phyloP scores from a whole-genome alignment of 2,888 invertebrate species.

The Melanotus villosus region DNA sequence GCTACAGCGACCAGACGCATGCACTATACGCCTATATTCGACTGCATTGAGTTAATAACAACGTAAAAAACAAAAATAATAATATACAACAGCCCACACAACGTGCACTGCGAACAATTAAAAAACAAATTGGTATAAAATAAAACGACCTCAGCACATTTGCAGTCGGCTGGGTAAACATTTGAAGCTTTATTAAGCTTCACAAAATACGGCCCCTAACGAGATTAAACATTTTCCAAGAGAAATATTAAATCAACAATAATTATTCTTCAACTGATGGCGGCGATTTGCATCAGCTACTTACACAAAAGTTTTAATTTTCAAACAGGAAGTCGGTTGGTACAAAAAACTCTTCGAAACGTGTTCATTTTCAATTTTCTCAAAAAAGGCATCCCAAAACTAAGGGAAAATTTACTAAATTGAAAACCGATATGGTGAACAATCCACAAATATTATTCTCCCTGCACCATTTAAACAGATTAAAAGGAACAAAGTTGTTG shows the following conservation, averaged over 20 bases:
- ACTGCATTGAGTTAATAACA: slow-evolving; percentile 47
- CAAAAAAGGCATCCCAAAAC: too few relatives aligned
- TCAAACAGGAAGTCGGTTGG: slow-evolving; percentile 1
- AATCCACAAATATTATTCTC: too few relatives aligned
- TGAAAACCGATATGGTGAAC: too few relatives aligned
- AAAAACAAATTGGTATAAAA: slow-evolving; percentile 39
- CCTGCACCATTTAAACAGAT: too few relatives aligned
- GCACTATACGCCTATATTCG: slow-evolving; percentile 48
- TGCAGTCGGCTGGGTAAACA: slow-evolving; percentile 32
- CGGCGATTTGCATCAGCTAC: neutral
- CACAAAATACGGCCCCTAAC: slow-evolving; percentile 8
- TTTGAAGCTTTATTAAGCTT: neutral
- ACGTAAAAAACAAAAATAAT: slow-evolving; percentile 44
- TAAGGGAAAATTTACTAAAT: too few relatives aligned
- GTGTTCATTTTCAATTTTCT: too few relatives aligned
- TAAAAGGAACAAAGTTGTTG: too few relatives aligned
- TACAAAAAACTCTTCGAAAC: neutral
- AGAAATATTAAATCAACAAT: neutral
- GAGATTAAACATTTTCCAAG: slow-evolving; percentile 7
- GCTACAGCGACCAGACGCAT: slow-evolving; percentile 49
- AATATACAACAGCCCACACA: slow-evolving; percentile 43
- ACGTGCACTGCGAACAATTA: slow-evolving; percentile 45
- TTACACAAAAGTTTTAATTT: neutral
- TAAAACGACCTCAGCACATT: slow-evolving; percentile 30
- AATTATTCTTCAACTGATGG: neutral